A percentile compares a stretch with the other conserved stretches of the same genome.
Conservation (phyloP, 2,888 invertebrate genomes). For the Yponomeuta cagnagella region DNA sequence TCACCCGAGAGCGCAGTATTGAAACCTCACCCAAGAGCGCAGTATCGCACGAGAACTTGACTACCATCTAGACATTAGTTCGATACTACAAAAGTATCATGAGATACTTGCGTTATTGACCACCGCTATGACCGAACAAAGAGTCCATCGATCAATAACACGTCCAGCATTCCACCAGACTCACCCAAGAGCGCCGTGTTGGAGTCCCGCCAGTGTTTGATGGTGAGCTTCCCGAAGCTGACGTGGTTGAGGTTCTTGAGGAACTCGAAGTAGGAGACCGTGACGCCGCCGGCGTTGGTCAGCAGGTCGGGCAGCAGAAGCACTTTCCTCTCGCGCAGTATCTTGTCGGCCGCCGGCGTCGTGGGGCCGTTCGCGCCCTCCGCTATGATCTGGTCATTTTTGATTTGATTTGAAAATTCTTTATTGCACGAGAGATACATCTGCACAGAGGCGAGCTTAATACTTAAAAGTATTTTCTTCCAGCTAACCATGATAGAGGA, state of each 20-base stretch:
- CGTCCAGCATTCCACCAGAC: slow-evolving; percentile 15
- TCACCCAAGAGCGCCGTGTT: slow-evolving; percentile 86
- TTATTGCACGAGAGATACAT: no score
- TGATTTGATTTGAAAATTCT: no score
- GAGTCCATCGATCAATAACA: not conserved
- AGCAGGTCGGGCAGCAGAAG: slow-evolving; percentile 88
- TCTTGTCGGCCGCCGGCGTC: slow-evolving; percentile 87
- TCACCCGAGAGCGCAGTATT: no score
- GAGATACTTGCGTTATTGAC: no score
- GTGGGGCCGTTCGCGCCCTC: slow-evolving; percentile 96
- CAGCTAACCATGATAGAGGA: no score
- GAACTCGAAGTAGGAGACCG: slow-evolving; percentile 95
- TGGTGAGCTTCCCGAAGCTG: slow-evolving; percentile 88
- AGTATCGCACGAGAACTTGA: no score
- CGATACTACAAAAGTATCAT: no score
- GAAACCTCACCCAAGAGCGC: no score
- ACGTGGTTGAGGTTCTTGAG: slow-evolving; percentile 93
- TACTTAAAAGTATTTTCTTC: no score
- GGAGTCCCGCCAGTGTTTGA: slow-evolving; percentile 92
- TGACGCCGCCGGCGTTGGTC: slow-evolving; percentile 89
- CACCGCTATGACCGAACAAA: no score
- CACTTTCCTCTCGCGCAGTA: slow-evolving; percentile 82
- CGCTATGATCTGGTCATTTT: slow-evolving; percentile 79
- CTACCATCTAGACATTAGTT: no score
- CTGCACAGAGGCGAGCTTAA: no score